phyloP scores from a whole-genome alignment of 2,797 vertebrate species.

The Lates japonicus region DNA sequence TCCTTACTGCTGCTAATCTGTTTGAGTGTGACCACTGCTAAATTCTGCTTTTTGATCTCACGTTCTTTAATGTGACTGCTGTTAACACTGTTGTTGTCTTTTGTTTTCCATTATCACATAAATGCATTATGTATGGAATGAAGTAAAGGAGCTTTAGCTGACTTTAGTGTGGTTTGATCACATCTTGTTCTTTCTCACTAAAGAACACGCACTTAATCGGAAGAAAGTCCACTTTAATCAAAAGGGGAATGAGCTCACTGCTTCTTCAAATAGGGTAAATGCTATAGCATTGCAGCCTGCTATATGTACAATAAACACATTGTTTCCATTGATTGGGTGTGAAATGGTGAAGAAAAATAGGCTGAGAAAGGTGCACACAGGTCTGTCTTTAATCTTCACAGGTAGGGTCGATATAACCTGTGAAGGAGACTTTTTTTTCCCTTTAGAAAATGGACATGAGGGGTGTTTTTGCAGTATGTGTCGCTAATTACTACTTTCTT shows the following conservation, averaged over 20 bases:
- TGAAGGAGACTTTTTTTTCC: conserved; percentile 21
- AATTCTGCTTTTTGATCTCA: conserved; percentile 23
- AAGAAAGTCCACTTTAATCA: conserved; percentile 31
- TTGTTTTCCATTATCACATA: conserved; percentile 1
- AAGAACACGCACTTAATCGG: conserved; percentile 31
- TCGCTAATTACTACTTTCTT: conserved; percentile 45
- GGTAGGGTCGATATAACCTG: conserved; percentile 32
- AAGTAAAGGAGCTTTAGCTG: conserved; percentile 31
- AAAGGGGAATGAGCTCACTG: conserved; percentile 17
- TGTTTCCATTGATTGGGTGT: conserved; percentile 44
- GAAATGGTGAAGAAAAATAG: conserved; percentile 41
- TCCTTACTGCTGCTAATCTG: conserved; percentile 20
- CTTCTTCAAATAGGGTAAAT: conserved; percentile 43
- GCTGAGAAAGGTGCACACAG: neutral
- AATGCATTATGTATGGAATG: conserved; percentile 29
- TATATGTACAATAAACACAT: conserved; percentile 51
- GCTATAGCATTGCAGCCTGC: neutral
- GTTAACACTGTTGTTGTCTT: neutral
- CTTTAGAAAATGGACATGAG: conserved; percentile 9
- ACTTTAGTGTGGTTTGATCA: conserved; percentile 51
- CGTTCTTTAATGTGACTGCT: neutral
- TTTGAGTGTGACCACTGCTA: conserved; percentile 22
- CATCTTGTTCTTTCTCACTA: conserved; percentile 30
- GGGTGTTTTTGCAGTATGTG: conserved; percentile 3
- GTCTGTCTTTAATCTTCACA: conserved; percentile 51